Percentiles rank a stretch among this genome's conserved stretches.
phyloP scores from a whole-genome alignment of 2,797 vertebrate species.

The Chaenodraco wilsoni region DNA sequence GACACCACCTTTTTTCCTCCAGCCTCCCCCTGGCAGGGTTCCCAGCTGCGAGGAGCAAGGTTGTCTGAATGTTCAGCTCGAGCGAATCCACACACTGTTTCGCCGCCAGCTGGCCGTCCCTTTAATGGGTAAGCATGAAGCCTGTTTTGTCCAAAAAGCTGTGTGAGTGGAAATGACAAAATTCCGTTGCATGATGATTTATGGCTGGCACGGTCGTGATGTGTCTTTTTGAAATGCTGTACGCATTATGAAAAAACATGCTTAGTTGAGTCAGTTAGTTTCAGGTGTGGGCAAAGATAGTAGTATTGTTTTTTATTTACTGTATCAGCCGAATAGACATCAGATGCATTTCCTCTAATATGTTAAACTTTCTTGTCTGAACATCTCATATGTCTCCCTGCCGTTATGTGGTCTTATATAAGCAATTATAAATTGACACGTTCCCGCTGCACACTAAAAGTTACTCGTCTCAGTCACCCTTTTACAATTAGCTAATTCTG shows the following conservation, averaged over 20 bases:
- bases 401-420: too few relatives aligned
- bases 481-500: not conserved
- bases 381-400: not conserved
- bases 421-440: not conserved
- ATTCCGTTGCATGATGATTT: not conserved
- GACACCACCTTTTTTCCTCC: conserved; percentile 41
- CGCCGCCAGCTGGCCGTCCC: conserved; percentile 94
- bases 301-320: conserved; percentile 10
- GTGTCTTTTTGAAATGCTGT: conserved; percentile 4
- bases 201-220: not conserved
- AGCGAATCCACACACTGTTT: conserved; percentile 93
- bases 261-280: not conserved
- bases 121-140: conserved; percentile 87
- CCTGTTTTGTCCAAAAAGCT: conserved; percentile 25
- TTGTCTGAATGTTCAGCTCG: conserved; percentile 89
- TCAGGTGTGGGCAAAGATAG: not conserved
- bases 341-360: conserved; percentile 21
- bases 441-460: not conserved
- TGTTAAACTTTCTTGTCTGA: conserved; percentile 12
- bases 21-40: conserved; percentile 91
- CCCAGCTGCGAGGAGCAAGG: conserved; percentile 89
- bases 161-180: not conserved
- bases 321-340: conserved; percentile 1
- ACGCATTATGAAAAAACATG: conserved; percentile 17
- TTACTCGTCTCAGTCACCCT: not conserved